phyloP scores from a whole-genome alignment of 1,140 invertebrate species.

The Procambarus virginalis region DNA sequence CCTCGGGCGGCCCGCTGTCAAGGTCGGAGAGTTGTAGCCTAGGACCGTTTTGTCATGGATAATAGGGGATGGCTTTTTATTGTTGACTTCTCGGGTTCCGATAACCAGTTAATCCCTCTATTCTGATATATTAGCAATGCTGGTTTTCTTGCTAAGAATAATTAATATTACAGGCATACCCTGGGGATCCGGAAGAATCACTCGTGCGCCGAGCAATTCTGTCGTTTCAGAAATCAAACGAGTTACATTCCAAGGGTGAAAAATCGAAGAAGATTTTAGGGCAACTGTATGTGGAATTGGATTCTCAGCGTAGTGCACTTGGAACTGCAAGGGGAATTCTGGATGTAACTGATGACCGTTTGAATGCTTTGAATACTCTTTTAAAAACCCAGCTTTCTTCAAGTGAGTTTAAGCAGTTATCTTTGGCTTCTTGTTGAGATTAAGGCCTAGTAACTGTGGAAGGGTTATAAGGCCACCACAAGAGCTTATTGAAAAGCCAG shows the following conservation, averaged over 20 bases:
- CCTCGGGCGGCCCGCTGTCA: too few species aligned
- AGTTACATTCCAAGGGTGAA: slow-evolving; percentile 64
- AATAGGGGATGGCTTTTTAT: too few species aligned
- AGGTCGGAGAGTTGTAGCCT: too few species aligned
- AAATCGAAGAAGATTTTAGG: slow-evolving; percentile 56
- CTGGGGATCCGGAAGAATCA: slow-evolving; percentile 69
- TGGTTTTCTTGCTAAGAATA: too few species aligned
- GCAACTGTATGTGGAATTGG: slow-evolving; percentile 66
- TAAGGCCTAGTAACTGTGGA: too few species aligned
- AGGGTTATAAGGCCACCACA: too few species aligned
- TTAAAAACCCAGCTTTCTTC: slow-evolving; percentile 27
- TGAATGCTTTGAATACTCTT: slow-evolving; percentile 30
- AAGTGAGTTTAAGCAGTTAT: neutral
- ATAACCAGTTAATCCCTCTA: too few species aligned
- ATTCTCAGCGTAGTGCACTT: slow-evolving; percentile 64
- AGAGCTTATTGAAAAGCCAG: too few species aligned
- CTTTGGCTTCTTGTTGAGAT: too few species aligned
- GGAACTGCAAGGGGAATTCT: slow-evolving; percentile 36
- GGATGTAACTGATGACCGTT: neutral
- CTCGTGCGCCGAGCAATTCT: slow-evolving; percentile 66
- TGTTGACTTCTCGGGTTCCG: too few species aligned
- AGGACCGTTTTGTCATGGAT: too few species aligned
- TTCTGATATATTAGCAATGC: too few species aligned
- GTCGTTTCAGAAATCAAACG: slow-evolving; percentile 64
- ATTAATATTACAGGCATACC: slow-evolving; percentile 70